Evolutionary conservation across 1,140 invertebrate species (phyloP).

Genomic region (Adelges cooleyi): DNA sequence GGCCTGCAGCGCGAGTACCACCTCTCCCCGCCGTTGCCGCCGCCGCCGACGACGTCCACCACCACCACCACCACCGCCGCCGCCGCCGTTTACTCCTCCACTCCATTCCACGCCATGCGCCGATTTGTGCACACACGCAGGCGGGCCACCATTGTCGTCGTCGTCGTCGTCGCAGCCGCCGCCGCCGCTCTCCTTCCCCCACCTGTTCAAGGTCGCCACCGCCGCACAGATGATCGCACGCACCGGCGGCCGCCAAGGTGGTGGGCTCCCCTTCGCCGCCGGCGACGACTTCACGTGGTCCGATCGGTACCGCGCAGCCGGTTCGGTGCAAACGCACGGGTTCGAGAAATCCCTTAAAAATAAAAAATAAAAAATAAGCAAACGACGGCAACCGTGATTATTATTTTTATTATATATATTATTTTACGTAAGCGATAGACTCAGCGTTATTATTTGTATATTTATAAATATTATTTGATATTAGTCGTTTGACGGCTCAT

Average conservation of each 20-base stretch:
- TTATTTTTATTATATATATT: too few species aligned
- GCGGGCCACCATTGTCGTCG: not conserved
- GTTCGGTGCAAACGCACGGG: too few species aligned
- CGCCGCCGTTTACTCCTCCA: not conserved
- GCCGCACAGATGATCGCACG: not conserved
- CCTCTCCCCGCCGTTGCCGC: not conserved
- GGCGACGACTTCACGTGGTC: not conserved
- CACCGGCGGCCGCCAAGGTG: too few species aligned
- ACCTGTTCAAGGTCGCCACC: constrained; percentile 5
- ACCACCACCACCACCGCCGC: not conserved
- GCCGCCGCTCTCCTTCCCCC: not conserved
- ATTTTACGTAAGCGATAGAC: too few species aligned
- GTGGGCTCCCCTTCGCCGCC: not conserved
- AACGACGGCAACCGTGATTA: too few species aligned
- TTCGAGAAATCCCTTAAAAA: too few species aligned
- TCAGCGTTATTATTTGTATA: too few species aligned
- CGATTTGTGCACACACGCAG: too few species aligned
- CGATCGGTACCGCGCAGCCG: too few species aligned
- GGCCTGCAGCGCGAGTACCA: not conserved
- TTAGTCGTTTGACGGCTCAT: too few species aligned
- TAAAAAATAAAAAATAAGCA: too few species aligned
- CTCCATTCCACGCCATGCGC: not conserved
- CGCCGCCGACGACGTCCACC: not conserved
- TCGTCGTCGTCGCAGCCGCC: not conserved
- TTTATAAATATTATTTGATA: too few species aligned